Base-by-base conservation (phyloP, 1,140 invertebrate species). In the Drosophila triauraria region DNA sequence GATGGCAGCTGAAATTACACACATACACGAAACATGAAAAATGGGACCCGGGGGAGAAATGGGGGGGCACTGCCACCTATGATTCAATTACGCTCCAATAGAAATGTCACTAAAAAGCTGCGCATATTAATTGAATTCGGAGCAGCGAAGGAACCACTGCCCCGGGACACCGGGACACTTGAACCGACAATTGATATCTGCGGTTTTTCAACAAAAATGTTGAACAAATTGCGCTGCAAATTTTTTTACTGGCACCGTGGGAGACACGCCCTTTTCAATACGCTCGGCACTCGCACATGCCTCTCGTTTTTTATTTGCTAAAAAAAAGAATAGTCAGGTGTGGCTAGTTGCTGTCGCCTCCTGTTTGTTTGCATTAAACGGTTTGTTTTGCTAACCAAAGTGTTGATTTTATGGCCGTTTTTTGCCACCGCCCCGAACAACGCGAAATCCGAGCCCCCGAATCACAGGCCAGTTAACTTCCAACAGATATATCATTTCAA, bases 111-210 rank as follows among this genome's bases (percentile, higher is more conserved):
- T 75, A 62, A 65, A 64, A 72, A 81, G 56, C 61, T 58, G 68
- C 58, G 80, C 64, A 70, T 83, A 88, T 80, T 83, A 78, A 88
- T 87, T 80, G 75, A 78, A 75, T 67, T 65, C n/a, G 44, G 12
- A 27, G 40, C 59, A 40, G 63, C 48, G 27, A 60, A 13, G 25
- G 40, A 54, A 46, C 38, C 50, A 53, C 57, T 38, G 54, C 47
- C 46, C 35, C 59, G 59, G 75, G 61, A 72, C 71, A 62, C 77
- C 71, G 59, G 75, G 61, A 77, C 71, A 62, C 77, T 75, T 75
- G 67, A 83, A 91, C 82, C 77, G 90, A 70, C 84, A 91, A 91
- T 91, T 91, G 90, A 91, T 91, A 90, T 91, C 79, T 91, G 85
- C 40, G 85, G 82, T 91, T 82, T 70, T 90, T 79, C 54, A 78